Percentiles rank a stretch among this genome's conserved stretches.
Evolutionary conservation across 2,797 vertebrate species (phyloP).

Genomic region (Anguilla obscura): DNA sequence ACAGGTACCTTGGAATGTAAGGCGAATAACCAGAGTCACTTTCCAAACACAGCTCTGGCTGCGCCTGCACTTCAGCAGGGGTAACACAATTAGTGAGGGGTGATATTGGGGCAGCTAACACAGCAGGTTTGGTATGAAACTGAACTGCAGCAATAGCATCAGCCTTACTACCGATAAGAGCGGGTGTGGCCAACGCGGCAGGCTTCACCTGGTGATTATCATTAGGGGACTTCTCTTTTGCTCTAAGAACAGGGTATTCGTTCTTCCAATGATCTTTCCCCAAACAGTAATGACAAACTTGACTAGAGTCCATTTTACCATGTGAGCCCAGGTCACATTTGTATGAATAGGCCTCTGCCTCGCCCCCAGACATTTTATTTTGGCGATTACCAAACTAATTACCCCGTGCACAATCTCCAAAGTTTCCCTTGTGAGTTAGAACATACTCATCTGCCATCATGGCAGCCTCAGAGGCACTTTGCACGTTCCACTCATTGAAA

Average conservation of each 20-base stretch:
- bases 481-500: background rate
- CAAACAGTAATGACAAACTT: background rate
- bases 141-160: no score
- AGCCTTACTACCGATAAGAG: background rate
- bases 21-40: background rate
- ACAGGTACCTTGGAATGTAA: background rate
- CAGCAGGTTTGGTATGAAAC: no score
- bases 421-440: background rate
- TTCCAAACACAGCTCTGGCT: background rate
- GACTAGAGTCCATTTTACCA: background rate
- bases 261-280: constrained; percentile 3
- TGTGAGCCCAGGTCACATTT: no score
- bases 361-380: no score
- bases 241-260: background rate
- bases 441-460: no score
- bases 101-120: no score
- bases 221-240: background rate
- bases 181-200: background rate
- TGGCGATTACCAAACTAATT: background rate
- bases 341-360: no score
- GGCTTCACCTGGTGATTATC: background rate
- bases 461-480: constrained; percentile 5
- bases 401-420: background rate
- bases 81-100: no score
- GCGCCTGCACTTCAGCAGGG: background rate